Conservation (phyloP, 2,888 invertebrate species). For the Mellilla xanthometata region DNA sequence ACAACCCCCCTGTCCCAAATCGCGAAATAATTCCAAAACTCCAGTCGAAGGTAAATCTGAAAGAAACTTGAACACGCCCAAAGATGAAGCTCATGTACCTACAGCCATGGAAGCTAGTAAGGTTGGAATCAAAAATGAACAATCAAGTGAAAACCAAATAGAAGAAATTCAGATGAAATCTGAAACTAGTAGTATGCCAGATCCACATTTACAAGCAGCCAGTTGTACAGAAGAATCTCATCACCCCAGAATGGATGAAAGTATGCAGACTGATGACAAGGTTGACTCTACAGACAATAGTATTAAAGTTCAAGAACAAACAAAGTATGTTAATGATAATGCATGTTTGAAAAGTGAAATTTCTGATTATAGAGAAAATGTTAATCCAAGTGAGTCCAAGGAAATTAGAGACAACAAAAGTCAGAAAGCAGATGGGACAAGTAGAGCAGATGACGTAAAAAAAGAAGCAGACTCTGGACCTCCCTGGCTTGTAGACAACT, state of each 20-base stretch:
- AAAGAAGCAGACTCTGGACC: conserved; percentile 66
- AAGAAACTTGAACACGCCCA: conserved; percentile 52
- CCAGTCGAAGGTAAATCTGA: conserved; percentile 53
- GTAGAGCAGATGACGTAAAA: conserved; percentile 62
- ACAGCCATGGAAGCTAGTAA: conserved; percentile 49
- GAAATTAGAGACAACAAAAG: conserved; percentile 66
- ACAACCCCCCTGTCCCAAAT: conserved; percentile 55
- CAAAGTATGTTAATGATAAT: conserved; percentile 58
- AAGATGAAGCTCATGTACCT: conserved; percentile 56
- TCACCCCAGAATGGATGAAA: conserved; percentile 46
- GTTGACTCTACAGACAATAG: conserved; percentile 44
- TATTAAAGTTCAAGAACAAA: conserved; percentile 55
- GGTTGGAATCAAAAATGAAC: conserved; percentile 49
- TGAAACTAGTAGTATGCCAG: conserved; percentile 42
- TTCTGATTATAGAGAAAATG: conserved; percentile 78
- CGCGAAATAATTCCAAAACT: conserved; percentile 51
- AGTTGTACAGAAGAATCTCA: conserved; percentile 72
- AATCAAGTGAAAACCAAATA: conserved; percentile 40
- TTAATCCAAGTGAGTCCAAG: conserved; percentile 72
- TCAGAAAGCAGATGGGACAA: conserved; percentile 61
- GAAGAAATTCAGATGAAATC: conserved; percentile 40
- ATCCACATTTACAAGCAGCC: conserved; percentile 45
- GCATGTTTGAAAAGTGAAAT: conserved; percentile 70
- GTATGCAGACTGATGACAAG: conserved; percentile 39
- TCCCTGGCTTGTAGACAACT: conserved; percentile 70